A percentile compares a stretch with the other conserved stretches of the same genome.
Evolutionary conservation across 2,797 vertebrate genomes (phyloP).

Genomic region (Neosilurus hyrtlii): DNA sequence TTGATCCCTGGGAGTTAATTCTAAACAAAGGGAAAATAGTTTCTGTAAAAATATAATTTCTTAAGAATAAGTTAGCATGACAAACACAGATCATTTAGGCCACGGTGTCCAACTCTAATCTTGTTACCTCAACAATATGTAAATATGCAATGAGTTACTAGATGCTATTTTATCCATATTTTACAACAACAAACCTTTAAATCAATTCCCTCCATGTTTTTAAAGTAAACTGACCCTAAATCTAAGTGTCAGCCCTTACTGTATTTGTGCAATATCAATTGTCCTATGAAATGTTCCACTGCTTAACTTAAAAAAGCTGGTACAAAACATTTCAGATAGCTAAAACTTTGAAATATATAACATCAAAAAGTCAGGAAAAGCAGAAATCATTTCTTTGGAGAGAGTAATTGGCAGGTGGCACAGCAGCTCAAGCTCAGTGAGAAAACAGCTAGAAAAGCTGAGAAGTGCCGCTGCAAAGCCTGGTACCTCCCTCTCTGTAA

Average conservation of each 20-base stretch:
- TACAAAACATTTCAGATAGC: constrained; percentile 47
- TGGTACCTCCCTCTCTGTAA: constrained; percentile 68
- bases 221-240: neutral
- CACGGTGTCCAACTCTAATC: neutral
- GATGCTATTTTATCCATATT: neutral
- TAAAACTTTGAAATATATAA: neutral
- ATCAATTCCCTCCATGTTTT: neutral
- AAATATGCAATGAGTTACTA: neutral
- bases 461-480: constrained; percentile 62
- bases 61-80: neutral
- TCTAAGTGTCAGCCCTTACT: neutral
- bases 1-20: neutral
- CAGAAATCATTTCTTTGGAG: constrained; percentile 35
- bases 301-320: neutral
- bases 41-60: neutral
- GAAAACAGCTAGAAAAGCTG: constrained; percentile 57
- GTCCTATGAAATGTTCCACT: neutral
- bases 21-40: neutral
- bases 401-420: constrained; percentile 62
- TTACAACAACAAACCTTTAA: neutral
- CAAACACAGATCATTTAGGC: neutral
- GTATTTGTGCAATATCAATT: neutral
- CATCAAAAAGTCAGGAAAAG: constrained; percentile 55
- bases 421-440: constrained; percentile 56
- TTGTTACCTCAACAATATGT: neutral